Conservation (phyloP, 2,888 invertebrate species). For the Eupithecia dodoneata region DNA sequence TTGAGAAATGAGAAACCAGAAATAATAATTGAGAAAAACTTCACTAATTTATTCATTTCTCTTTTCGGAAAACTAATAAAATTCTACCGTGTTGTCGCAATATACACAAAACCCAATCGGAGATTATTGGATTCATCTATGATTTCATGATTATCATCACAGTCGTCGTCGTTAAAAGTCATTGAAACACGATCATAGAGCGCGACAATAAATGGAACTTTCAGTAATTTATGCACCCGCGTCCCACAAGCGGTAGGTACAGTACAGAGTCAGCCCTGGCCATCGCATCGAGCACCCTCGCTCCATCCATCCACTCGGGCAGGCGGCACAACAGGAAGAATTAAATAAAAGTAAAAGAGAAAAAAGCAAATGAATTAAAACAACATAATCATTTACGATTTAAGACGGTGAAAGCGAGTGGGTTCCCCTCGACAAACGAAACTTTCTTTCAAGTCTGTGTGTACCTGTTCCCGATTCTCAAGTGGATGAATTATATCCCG, state of each 20-base stretch:
- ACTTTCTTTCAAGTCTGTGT: conserved; percentile 82
- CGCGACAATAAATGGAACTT: conserved; percentile 55
- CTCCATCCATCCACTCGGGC: conserved; percentile 73
- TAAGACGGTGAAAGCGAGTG: conserved; percentile 73
- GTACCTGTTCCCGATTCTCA: conserved; percentile 81
- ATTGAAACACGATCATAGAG: conserved; percentile 29
- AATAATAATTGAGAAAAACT: too few relatives aligned
- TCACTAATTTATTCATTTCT: background rate
- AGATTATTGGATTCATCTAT: background rate
- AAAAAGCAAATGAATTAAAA: conserved; percentile 83
- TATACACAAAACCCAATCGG: background rate
- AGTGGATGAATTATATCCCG: conserved; percentile 83
- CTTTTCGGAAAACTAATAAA: background rate
- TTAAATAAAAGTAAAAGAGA: conserved; percentile 71
- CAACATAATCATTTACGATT: conserved; percentile 83
- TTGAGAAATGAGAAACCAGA: too few relatives aligned
- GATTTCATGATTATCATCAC: background rate
- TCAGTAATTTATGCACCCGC: conserved; percentile 61
- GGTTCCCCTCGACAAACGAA: conserved; percentile 78
- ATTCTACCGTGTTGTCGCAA: background rate
- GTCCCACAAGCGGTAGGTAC: conserved; percentile 52
- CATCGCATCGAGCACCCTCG: conserved; percentile 54
- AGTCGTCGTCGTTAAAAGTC: background rate
- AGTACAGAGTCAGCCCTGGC: conserved; percentile 47
- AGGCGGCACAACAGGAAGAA: conserved; percentile 77